Percentiles rank a stretch among this genome's conserved stretches.
phyloP scores from a whole-genome alignment of 2,888 invertebrate genomes.

The Eretmocerus hayati region DNA sequence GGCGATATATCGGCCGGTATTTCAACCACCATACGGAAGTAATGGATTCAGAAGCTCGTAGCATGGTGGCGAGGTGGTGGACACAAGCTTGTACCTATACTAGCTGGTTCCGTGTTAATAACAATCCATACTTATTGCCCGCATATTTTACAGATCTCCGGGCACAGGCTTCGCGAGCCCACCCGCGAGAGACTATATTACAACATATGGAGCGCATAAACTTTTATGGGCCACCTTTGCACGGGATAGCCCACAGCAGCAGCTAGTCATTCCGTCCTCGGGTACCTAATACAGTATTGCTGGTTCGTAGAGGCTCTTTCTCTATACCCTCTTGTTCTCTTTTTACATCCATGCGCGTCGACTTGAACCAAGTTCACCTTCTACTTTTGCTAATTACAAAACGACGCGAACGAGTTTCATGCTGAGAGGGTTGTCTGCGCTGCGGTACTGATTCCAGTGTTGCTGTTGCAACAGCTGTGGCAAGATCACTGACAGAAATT shows the following conservation, averaged over 20 bases:
- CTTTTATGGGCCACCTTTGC: constrained; percentile 46
- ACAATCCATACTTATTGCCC: constrained; percentile 49
- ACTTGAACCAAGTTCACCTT: constrained; percentile 7
- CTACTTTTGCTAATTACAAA: constrained; percentile 38
- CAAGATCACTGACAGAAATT: no score
- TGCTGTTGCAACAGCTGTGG: no score
- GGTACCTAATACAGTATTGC: no score
- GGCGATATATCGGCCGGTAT: no score
- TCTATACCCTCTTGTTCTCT: constrained; percentile 28
- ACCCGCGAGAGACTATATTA: constrained; percentile 41
- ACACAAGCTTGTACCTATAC: constrained; percentile 30
- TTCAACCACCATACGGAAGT: constrained; percentile 48
- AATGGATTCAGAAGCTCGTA: constrained; percentile 47
- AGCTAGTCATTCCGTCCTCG: no score
- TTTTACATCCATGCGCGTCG: constrained; percentile 8
- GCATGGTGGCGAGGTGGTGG: constrained; percentile 37
- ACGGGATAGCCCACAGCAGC: constrained; percentile 23
- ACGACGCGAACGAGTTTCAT: constrained; percentile 22
- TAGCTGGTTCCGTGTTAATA: constrained; percentile 46
- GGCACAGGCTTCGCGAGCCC: constrained; percentile 26
- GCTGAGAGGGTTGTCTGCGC: no score
- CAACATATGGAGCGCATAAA: constrained; percentile 49
- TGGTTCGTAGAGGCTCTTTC: no score
- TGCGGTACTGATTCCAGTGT: no score
- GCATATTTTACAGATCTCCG: constrained; percentile 48